phyloP scores from a whole-genome alignment of 2,888 invertebrate species.

The Acanthosoma haemorrhoidale region DNA sequence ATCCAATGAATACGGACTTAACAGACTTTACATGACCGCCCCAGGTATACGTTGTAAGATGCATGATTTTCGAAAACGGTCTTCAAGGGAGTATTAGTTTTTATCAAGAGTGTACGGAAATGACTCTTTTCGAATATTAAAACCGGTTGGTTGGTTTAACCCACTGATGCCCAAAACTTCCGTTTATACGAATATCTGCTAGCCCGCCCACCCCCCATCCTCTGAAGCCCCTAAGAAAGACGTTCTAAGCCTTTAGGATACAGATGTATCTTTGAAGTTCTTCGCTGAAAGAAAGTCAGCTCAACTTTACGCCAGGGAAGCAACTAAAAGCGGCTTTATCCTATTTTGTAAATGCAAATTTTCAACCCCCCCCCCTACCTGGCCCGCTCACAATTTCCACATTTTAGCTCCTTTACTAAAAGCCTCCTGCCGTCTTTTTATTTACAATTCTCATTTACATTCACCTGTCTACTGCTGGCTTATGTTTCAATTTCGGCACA shows the following conservation, averaged over 20 bases:
- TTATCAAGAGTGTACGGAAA: too few species aligned
- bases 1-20: too few species aligned
- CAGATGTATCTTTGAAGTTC: slow-evolving; percentile 2
- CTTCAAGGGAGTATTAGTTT: too few species aligned
- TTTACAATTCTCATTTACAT: background rate
- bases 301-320: background rate
- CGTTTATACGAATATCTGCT: too few species aligned
- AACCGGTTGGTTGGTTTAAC: too few species aligned
- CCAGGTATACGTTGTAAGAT: too few species aligned
- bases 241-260: background rate
- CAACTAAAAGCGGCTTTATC: background rate
- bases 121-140: too few species aligned
- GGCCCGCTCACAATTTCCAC: slow-evolving; percentile 6
- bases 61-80: too few species aligned
- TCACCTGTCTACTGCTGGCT: background rate
- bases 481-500: background rate
- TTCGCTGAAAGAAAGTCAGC: background rate
- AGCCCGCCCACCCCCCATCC: background rate
- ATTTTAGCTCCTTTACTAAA: background rate
- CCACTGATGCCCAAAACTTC: too few species aligned
- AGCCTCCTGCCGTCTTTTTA: background rate
- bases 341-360: slow-evolving; percentile 8
- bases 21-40: too few species aligned
- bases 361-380: background rate
- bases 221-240: background rate